Percentiles rank a stretch among this genome's conserved stretches.
These are phyloP conservation scores for Drosophila seclusa DNA, from an alignment of 2,888 invertebrate species.

Conservation along the genomic window DNA sequence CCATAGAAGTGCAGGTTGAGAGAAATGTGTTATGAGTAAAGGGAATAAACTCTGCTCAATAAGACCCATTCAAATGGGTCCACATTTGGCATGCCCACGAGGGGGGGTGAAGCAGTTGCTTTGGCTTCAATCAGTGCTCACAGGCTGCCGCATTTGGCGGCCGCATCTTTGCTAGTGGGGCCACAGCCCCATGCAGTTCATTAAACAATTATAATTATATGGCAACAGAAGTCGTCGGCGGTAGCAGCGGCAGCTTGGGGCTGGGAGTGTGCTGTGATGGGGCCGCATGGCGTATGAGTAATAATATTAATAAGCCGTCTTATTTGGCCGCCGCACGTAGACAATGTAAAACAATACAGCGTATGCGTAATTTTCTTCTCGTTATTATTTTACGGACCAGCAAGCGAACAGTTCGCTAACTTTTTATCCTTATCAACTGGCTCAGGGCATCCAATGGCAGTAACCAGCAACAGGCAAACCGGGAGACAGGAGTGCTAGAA, in stretches of 20 bases:
- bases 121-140: slow-evolving; percentile 4
- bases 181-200: slow-evolving; percentile 53
- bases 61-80: background rate
- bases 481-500: background rate
- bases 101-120: background rate
- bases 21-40: too few species aligned
- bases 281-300: slow-evolving; percentile 64
- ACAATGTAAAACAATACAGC: slow-evolving; percentile 71
- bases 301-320: slow-evolving; percentile 70
- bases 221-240: slow-evolving; percentile 43
- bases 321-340: slow-evolving; percentile 56
- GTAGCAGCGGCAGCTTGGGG: slow-evolving; percentile 10
- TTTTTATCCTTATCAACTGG: slow-evolving; percentile 59
- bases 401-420: slow-evolving; percentile 39
- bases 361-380: slow-evolving; percentile 75
- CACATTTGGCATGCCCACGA: background rate
- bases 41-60: background rate
- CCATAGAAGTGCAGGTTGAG: too few species aligned
- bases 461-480: background rate
- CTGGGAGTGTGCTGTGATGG: background rate
- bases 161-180: background rate
- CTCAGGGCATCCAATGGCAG: slow-evolving; percentile 33
- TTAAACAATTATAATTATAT: slow-evolving; percentile 74
- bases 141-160: slow-evolving; percentile 17
- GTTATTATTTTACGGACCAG: slow-evolving; percentile 67